A percentile compares a stretch with the other conserved stretches of the same genome.
Conservation (phyloP, 2,797 vertebrate genomes). For the Eospalax fontanierii region DNA sequence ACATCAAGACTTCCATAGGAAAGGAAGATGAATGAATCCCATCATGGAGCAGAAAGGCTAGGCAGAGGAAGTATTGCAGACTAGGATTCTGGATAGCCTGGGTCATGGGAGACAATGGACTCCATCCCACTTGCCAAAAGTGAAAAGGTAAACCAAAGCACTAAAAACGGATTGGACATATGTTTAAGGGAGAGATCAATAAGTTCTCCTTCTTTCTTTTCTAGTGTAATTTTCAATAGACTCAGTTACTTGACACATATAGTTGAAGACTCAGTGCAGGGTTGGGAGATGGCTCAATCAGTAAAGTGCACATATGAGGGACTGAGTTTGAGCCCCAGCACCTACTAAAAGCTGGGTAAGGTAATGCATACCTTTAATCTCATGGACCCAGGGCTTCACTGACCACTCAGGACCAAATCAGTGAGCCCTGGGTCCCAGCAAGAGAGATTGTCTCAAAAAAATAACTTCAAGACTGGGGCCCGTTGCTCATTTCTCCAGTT, state of each 20-base stretch:
- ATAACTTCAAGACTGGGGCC: neutral
- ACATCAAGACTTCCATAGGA: neutral
- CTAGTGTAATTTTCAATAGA: neutral
- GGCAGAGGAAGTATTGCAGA: neutral
- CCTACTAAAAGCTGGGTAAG: neutral
- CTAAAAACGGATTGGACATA: neutral
- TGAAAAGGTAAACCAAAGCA: neutral
- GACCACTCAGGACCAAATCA: neutral
- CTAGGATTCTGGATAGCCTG: neutral
- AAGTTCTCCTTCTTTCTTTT: neutral
- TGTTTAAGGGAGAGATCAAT: neutral
- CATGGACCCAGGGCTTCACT: neutral
- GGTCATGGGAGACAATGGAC: neutral
- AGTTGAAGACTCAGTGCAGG: neutral
- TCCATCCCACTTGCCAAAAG: neutral
- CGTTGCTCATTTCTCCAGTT: too few relatives aligned
- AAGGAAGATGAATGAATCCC: conserved; percentile 13
- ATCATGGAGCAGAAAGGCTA: neutral
- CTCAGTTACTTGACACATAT: neutral
- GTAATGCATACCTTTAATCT: neutral
- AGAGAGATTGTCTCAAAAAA: neutral
- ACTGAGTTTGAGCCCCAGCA: neutral
- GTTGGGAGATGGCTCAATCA: neutral
- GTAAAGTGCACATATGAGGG: neutral
- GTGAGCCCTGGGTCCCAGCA: neutral